Evolutionary conservation across 2,113 vertebrate species (phyloP), one percentile per base, ranked within the genome.

Genomic region (Myrmecophaga tridactyla): DNA sequence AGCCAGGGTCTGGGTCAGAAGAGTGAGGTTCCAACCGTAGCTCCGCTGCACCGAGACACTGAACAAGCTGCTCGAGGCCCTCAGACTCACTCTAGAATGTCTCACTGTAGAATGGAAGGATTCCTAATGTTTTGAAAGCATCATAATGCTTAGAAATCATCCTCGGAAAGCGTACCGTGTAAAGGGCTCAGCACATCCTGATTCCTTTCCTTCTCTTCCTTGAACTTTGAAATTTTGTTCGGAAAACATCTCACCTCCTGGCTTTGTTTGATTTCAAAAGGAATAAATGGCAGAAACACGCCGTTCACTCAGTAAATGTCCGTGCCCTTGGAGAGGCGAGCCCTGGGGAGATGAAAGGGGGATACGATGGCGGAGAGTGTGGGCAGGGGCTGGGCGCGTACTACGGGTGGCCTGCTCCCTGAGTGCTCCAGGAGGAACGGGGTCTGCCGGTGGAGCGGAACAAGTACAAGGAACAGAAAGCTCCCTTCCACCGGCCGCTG

Each of bases 191-290:
- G 23, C 4, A 70, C 21, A 51, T 29, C 18, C 39, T 3, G 31
- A 11, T 23, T 43, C 72, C 60, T 72, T 80, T 58, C 87, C 85
- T 85, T 81, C 53, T 78, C 77, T 62, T 48, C 81, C 87, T 53
- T 78, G 60, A 43, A 39, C 34, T 48, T 48, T 73, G 65, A 85
- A 18, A 51, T 58, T 85, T 51, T 70, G 65, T 73, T 43, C 58
- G 46, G 88, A 65, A 83, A 92, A 77, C 78, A 86, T n/a, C 51
- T n/a, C 39, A 27, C 63, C 63, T 96, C 62, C 56, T 69, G 39
- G 62, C 86, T 77, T 93, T 69, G 85, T 58, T 69, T 72, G 88
- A 31, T 86, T n/a, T 48, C 69, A 14, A 80, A 41, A 70, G 39
- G 85, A 69, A 65, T 25, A 31, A 21, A 23, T 48, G 53, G 60